Percentiles rank a stretch among this genome's conserved stretches.
Conservation (phyloP, 1,140 invertebrate species). For the Cotesia typhae region DNA sequence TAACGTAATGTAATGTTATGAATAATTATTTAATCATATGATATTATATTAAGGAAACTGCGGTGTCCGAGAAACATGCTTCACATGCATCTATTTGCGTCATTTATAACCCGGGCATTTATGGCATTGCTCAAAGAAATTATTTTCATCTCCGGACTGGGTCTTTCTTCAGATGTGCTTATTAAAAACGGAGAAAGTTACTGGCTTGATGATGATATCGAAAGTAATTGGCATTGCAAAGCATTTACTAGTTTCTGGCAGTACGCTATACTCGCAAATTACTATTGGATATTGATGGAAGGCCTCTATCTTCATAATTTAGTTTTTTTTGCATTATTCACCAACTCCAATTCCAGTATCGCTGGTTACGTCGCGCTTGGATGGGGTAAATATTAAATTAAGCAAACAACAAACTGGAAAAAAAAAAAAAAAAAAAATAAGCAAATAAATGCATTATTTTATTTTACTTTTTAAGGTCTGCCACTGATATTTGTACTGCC, state of each 20-base stretch:
- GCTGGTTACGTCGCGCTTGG: slow-evolving; percentile 74
- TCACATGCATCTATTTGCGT: slow-evolving; percentile 76
- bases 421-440: not conserved
- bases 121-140: slow-evolving; percentile 71
- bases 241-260: slow-evolving; percentile 73
- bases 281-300: slow-evolving; percentile 85
- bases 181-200: slow-evolving; percentile 56
- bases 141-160: slow-evolving; percentile 70
- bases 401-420: not conserved
- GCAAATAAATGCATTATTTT: not conserved
- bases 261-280: slow-evolving; percentile 81
- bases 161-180: slow-evolving; percentile 61
- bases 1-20: slow-evolving; percentile 20
- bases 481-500: slow-evolving; percentile 69
- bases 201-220: slow-evolving; percentile 51
- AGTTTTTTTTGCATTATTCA: slow-evolving; percentile 78
- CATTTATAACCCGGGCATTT: slow-evolving; percentile 73
- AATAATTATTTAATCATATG: slow-evolving; percentile 8
- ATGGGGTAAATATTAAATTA: slow-evolving; percentile 70
- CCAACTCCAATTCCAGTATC: slow-evolving; percentile 74
- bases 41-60: slow-evolving; percentile 68
- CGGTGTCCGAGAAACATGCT: slow-evolving; percentile 74
- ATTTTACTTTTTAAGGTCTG: slow-evolving; percentile 55
- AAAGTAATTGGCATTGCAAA: slow-evolving; percentile 77
- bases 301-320: slow-evolving; percentile 83